Evolutionary conservation across 2,888 invertebrate genomes (phyloP).

Genomic region (Campoletis raptor): DNA sequence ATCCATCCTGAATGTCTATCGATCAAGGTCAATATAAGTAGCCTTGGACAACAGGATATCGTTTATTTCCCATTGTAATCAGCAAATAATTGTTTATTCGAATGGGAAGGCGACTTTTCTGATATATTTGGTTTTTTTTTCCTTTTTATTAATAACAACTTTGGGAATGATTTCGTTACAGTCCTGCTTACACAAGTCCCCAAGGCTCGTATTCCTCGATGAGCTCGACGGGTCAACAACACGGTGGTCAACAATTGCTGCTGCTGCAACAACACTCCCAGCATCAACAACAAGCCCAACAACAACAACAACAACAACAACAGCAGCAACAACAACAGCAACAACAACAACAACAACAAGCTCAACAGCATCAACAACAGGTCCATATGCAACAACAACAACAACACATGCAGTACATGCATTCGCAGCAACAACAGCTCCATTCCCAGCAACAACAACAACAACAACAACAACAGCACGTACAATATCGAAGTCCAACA

Average conservation of each 20-base stretch:
- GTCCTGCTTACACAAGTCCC: conserved; percentile 84
- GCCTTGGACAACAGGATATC: neutral
- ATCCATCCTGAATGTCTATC: neutral
- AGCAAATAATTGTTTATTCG: neutral
- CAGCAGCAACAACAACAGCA: conserved; percentile 77
- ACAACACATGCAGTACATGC: conserved; percentile 80
- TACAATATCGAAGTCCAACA: conserved; percentile 86
- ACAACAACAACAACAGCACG: conserved; percentile 83
- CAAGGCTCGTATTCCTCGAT: conserved; percentile 87
- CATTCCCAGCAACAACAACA: conserved; percentile 73
- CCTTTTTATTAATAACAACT: neutral
- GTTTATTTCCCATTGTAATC: neutral
- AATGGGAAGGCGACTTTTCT: neutral
- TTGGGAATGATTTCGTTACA: conserved; percentile 66
- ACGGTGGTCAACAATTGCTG: conserved; percentile 87
- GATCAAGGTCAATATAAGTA: neutral
- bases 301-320: conserved; percentile 82
- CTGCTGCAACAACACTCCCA: conserved; percentile 85
- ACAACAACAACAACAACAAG: conserved; percentile 78
- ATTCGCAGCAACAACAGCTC: conserved; percentile 77
- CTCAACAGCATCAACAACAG: conserved; percentile 81
- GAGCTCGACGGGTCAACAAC: conserved; percentile 88
- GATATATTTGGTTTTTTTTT: neutral
- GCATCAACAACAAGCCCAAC: conserved; percentile 83
- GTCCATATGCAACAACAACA: conserved; percentile 75